Evolutionary conservation across 2,113 vertebrate species (phyloP).

Genomic region (Neopipo cinnamomea): DNA sequence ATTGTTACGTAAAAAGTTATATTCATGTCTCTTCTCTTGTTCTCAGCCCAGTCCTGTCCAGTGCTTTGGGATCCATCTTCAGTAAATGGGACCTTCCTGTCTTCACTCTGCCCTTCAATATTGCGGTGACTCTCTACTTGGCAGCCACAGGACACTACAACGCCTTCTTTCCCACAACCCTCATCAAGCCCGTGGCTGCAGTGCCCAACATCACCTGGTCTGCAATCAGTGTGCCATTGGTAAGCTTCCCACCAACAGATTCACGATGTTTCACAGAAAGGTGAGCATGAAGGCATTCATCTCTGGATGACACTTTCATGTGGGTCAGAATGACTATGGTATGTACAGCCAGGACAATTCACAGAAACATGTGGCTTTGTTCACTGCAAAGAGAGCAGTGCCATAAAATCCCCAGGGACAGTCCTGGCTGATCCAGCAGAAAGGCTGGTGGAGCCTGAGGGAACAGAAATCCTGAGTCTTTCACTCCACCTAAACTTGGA

Average conservation of each 20-base stretch:
- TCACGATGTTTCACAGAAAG: neutral
- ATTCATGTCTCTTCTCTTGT: neutral
- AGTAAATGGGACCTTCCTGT: slow-evolving; percentile 93
- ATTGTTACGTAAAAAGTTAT: neutral
- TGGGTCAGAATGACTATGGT: neutral
- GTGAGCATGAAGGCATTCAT: fast-evolving
- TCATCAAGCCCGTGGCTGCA: slow-evolving; percentile 79
- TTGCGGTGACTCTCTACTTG: slow-evolving; percentile 85
- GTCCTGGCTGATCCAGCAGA: neutral
- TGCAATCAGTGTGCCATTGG: slow-evolving; percentile 80
- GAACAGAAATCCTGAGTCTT: neutral
- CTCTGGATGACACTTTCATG: fast-evolving
- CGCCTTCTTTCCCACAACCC: slow-evolving; percentile 80
- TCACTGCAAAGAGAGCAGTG: neutral
- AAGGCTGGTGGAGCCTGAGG: neutral
- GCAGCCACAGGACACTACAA: slow-evolving; percentile 92
- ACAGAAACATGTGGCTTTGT: fast-evolving
- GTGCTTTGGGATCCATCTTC: slow-evolving; percentile 86
- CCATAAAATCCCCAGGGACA: neutral
- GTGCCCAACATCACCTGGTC: slow-evolving; percentile 88
- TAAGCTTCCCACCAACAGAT: slow-evolving; percentile 48
- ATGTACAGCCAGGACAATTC: neutral
- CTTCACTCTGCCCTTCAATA: slow-evolving; percentile 93
- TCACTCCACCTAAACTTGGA: neutral
- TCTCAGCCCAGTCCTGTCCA: slow-evolving; percentile 86